Conservation (phyloP, 2,113 vertebrate species). For the Strigops habroptila region DNA sequence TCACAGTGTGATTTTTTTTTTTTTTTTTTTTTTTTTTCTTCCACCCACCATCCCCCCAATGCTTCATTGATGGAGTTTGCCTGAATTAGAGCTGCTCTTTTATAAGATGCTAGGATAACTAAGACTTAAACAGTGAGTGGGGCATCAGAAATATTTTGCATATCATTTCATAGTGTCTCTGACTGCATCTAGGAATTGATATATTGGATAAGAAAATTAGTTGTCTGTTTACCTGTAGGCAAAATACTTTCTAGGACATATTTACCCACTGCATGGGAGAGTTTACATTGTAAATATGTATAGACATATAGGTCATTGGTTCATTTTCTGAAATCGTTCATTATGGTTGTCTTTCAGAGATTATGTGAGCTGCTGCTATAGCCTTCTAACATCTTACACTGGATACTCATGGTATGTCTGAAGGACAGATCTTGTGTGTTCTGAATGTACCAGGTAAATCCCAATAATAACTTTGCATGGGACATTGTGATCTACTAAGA, state of each 20-base stretch:
- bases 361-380: neutral
- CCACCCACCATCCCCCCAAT: neutral
- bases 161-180: neutral
- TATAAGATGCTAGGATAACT: neutral
- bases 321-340: neutral
- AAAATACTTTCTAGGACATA: neutral
- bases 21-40: neutral
- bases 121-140: neutral
- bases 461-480: neutral
- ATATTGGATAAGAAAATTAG: neutral
- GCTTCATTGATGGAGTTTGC: neutral
- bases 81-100: neutral
- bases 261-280: neutral
- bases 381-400: neutral
- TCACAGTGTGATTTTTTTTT: neutral
- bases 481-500: neutral
- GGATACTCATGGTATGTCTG: neutral
- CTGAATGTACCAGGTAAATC: constrained; percentile 28
- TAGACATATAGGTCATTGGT: neutral
- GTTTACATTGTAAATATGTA: neutral
- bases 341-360: neutral
- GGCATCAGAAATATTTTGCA: neutral
- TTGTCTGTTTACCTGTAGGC: neutral
- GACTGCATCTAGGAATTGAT: neutral
- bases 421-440: constrained; percentile 9